phyloP scores from a whole-genome alignment of 2,797 vertebrate genomes.

The Intellagama lesueurii region DNA sequence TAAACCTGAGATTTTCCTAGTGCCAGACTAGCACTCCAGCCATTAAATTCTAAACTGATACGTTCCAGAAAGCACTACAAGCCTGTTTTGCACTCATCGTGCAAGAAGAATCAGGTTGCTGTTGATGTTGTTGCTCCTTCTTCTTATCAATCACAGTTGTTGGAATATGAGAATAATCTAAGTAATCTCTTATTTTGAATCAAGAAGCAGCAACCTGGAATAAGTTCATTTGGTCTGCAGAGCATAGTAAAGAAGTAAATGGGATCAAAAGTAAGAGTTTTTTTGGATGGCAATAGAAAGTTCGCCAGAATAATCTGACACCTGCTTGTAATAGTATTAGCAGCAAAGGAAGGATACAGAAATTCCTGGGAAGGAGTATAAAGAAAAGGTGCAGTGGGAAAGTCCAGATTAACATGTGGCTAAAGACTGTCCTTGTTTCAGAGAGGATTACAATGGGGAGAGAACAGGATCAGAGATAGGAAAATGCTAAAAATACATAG shows the following conservation, averaged over 20 bases:
- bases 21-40: no score
- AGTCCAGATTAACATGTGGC: conserved; percentile 11
- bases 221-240: not conserved
- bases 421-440: not conserved
- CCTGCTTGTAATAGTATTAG: not conserved
- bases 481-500: not conserved
- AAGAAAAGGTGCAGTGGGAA: not conserved
- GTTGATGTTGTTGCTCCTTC: no score
- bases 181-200: no score
- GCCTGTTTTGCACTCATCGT: no score
- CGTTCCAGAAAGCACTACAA: no score
- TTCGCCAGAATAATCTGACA: not conserved
- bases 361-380: conserved; percentile 7
- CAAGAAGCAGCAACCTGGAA: not conserved
- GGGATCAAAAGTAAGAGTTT: not conserved
- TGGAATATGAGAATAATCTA: no score
- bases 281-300: not conserved
- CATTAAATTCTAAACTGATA: no score
- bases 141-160: no score
- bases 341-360: conserved; percentile 22
- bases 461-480: not conserved
- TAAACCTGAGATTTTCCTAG: no score
- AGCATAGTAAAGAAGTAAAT: not conserved
- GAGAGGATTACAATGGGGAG: not conserved
- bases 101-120: no score